Conservation (phyloP, 2,797 vertebrate genomes). For the Chaunax sp. region DNA sequence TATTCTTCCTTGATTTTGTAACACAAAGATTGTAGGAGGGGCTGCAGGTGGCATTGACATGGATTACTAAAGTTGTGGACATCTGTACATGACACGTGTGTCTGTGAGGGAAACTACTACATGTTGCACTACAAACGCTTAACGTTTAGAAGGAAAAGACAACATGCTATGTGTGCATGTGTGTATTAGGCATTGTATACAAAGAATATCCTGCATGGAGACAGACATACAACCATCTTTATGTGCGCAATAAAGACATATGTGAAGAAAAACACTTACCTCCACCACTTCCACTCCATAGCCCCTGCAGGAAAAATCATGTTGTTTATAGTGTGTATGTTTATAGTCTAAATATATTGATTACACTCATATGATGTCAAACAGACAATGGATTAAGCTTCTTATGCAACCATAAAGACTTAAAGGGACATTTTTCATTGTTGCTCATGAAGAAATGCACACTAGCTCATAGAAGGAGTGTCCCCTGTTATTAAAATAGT, state of each 20-base stretch:
- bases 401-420: neutral
- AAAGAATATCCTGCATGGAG: neutral
- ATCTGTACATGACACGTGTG: slow-evolving; percentile 67
- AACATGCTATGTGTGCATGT: neutral
- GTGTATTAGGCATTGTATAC: neutral
- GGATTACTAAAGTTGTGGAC: slow-evolving; percentile 49
- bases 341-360: neutral
- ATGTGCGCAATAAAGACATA: neutral
- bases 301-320: slow-evolving; percentile 55
- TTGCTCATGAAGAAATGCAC: too few relatives aligned
- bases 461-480: too few relatives aligned
- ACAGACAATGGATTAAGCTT: neutral
- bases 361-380: neutral
- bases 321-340: slow-evolving; percentile 10
- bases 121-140: neutral
- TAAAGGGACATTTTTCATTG: too few relatives aligned
- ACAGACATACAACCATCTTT: neutral
- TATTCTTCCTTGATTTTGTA: slow-evolving; percentile 2
- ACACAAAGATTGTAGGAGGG: slow-evolving; percentile 14
- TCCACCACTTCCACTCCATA: slow-evolving; percentile 78
- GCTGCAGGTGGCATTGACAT: slow-evolving; percentile 78
- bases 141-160: neutral
- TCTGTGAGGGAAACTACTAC: neutral
- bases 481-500: too few relatives aligned
- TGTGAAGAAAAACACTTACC: slow-evolving; percentile 57